phyloP scores from a whole-genome alignment of 2,797 vertebrate species.

The Crenichthys baileyi region DNA sequence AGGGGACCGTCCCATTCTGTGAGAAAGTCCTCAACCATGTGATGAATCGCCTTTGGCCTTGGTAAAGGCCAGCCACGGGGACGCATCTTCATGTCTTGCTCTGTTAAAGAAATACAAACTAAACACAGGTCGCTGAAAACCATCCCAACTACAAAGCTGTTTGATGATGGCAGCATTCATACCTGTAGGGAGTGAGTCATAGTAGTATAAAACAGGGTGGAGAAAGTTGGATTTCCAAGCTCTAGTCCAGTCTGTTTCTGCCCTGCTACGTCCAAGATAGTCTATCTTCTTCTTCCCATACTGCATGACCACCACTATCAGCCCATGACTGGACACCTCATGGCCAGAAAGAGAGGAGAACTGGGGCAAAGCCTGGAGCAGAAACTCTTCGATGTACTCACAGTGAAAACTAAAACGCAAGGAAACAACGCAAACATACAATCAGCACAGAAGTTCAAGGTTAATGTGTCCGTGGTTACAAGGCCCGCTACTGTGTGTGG shows the following conservation, averaged over 20 bases:
- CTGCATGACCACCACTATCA: constrained; percentile 91
- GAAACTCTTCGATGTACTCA: constrained; percentile 94
- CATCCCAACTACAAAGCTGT: not conserved
- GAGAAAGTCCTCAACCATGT: constrained; percentile 95
- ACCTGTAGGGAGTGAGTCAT: constrained; percentile 90
- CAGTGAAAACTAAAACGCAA: constrained; percentile 74
- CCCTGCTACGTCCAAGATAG: constrained; percentile 87
- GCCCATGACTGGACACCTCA: constrained; percentile 81
- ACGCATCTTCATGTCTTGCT: constrained; percentile 86
- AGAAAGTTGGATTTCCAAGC: constrained; percentile 97
- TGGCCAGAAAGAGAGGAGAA: constrained; percentile 82
- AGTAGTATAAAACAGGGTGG: constrained; percentile 95
- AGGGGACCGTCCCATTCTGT: constrained; percentile 92
- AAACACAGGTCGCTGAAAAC: not conserved
- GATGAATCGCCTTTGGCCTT: constrained; percentile 88
- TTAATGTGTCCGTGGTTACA: not conserved
- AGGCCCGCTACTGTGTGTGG: not conserved
- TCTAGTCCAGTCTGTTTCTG: constrained; percentile 88
- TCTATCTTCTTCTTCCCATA: constrained; percentile 95
- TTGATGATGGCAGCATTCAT: not conserved
- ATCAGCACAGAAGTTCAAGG: not conserved
- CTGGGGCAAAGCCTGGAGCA: constrained; percentile 86
- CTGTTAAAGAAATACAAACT: constrained; percentile 65
- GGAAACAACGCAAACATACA: not conserved
- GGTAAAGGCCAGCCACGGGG: constrained; percentile 89